Base-by-base conservation (phyloP, 2,797 vertebrate genomes). In the Erpetoichthys calabaricus region DNA sequence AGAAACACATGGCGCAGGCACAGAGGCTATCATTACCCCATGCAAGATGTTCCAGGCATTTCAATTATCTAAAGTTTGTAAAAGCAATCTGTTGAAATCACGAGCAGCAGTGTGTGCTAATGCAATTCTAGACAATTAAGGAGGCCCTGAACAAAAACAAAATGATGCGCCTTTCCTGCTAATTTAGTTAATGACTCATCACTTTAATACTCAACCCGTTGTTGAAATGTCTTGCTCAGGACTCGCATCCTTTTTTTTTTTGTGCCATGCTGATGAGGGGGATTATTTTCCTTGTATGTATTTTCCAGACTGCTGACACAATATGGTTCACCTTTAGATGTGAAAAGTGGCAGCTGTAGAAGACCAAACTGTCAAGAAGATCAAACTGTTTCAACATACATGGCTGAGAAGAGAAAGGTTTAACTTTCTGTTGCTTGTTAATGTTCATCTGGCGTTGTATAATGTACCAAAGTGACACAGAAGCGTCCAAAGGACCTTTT, bases 181-280 rank as follows among this genome's bases (percentile, higher is more conserved):
- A 70, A 72, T 70, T 62, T 65, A 59, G 62, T 65, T 70, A 70
- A 70, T 67, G 58, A 70, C 63, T 64, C 47, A 47, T 65, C 46
- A 64, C 67, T 63, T 64, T 46, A 10, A 67, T 25, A 67, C 61
- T 53, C 60, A 45, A 60, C 56, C 58, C 57, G 4, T 51, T 25
- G 53, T 49, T 45, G 57, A 52, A 44, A 25, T 56, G 52, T 52
- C 44, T 49, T 45, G 52, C 9, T 25, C 44, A 50, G 43, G 6
- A 46, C 25, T 25, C 6, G 8, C 5, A 5, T 45, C 50, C 10
- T 41, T 51, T 52, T 51, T 45, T 41, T 5, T 42, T 45, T 47
- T 45, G 7, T 5, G 7, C 47, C n/a, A 3, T 49, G 47, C 47
- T 49, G 47, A 7, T 49, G 47, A n/a, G 47, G 47, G 47, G 2